Percentiles rank a stretch among this genome's conserved stretches.
Evolutionary conservation across 2,888 invertebrate species (phyloP).

Genomic region (Apamea anceps): DNA sequence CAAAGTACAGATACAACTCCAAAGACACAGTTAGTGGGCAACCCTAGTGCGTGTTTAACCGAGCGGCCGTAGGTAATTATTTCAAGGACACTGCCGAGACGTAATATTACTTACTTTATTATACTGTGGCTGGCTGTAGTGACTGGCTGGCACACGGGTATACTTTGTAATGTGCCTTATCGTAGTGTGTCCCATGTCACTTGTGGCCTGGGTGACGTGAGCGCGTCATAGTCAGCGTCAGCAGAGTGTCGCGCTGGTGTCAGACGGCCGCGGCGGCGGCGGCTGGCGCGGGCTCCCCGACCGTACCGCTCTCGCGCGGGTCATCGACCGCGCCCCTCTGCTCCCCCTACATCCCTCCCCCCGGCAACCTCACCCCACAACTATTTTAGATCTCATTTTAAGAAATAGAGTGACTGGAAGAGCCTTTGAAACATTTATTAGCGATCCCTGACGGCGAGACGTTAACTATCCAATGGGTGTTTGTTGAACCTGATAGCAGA

Average conservation of each 20-base stretch:
- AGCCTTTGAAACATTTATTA: conserved; percentile 58
- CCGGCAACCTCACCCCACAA: conserved; percentile 41
- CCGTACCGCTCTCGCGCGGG: conserved; percentile 28
- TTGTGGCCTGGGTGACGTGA: background rate
- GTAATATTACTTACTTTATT: background rate
- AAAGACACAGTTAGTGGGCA: background rate
- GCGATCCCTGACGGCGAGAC: conserved; percentile 7
- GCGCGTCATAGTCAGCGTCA: conserved; percentile 8
- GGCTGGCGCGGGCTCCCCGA: background rate
- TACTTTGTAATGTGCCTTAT: background rate
- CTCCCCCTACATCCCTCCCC: conserved; percentile 2
- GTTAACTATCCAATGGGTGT: conserved; percentile 1
- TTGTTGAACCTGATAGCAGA: conserved; percentile 25
- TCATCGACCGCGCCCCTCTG: conserved; percentile 53
- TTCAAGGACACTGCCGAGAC: background rate
- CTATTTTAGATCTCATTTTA: conserved; percentile 60
- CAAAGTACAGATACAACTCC: too few relatives aligned
- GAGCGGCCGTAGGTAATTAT: background rate
- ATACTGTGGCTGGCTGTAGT: background rate
- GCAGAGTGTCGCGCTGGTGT: background rate
- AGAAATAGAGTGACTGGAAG: conserved; percentile 62
- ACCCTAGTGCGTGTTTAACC: background rate
- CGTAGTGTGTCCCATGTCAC: background rate
- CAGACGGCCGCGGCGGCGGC: background rate
- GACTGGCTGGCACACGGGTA: background rate